A percentile compares a stretch with the other conserved stretches of the same genome.
Evolutionary conservation across 2,888 invertebrate species (phyloP).

Genomic region (Cephus pygmeus): DNA sequence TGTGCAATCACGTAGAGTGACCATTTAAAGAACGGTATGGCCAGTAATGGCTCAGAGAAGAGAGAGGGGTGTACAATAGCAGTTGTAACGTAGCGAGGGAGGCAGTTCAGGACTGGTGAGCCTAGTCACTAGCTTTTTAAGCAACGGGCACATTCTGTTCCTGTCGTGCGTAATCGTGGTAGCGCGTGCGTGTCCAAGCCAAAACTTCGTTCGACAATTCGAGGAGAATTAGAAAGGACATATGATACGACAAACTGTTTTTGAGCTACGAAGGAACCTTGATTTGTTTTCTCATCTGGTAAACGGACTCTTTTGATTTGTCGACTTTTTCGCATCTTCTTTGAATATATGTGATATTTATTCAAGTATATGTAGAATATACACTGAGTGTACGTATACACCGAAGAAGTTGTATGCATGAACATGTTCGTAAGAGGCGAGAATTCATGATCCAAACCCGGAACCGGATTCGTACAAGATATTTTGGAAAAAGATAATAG

Average conservation of each 20-base stretch:
- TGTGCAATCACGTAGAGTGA: neutral
- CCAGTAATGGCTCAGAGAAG: neutral
- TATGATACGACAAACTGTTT: neutral
- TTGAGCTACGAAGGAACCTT: neutral
- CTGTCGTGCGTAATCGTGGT: neutral
- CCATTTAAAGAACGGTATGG: neutral
- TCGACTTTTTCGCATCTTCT: neutral
- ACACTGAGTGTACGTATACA: neutral
- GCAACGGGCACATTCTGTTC: neutral
- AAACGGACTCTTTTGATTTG: neutral
- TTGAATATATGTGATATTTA: neutral
- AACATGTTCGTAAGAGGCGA: neutral
- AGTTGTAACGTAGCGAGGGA: neutral
- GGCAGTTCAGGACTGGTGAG: neutral
- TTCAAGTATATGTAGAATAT: neutral
- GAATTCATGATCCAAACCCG: constrained; percentile 11
- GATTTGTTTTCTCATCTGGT: neutral
- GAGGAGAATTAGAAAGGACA: neutral
- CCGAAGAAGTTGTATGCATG: neutral
- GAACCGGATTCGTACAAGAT: constrained; percentile 14
- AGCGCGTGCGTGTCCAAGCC: neutral
- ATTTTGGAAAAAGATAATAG: neutral
- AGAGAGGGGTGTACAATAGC: neutral
- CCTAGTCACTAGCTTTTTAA: neutral
- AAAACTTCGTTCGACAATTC: neutral